Base-by-base conservation (phyloP, 2,113 vertebrate genomes). In the Thermophis baileyi region DNA sequence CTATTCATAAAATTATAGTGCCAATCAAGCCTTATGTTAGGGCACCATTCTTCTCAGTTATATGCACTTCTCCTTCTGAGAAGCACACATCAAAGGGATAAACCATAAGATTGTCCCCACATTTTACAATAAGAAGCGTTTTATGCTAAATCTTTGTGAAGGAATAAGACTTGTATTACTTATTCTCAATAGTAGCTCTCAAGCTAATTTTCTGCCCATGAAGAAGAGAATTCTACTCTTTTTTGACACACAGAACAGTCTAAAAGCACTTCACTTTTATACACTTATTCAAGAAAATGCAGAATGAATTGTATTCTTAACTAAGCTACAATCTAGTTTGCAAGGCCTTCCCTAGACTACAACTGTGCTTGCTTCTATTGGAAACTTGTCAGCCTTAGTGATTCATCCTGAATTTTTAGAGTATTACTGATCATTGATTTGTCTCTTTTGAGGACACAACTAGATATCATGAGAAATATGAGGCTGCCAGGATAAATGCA, bases 261-360 rank as follows among this genome's bases (percentile, higher is more conserved):
- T 49, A 81, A 81, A 69, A 35, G n/a, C 49, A 57, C 90, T 93
- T n/a, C 89, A 35, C 1, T 53, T 53, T 53, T 18, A 53, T 18
- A 18, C 51, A 4, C 16, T 53, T 1, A 30, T 91, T 94, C 74
- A 47, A 60, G 60, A 90, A 91, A 94, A 89, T 91, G 91, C 90
- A 40, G 18, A 69, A 0, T 85, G 96, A 94, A 91, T 69, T 88
- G 94, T 50, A 44, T 89, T 74, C 93, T 53, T 11, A 49, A 40
- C 16, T 53, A 50, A 44, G 55, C 6, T 47, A 24, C 27, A 47
- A 89, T 81, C 10, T 49, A 47, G 57, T 69, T 92, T 40, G 20
- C 25, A 87, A 16, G 4, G 50, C 51, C 49, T 91, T 6, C 9
- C 24, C 9, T 16, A 85, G 18, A 49, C 6, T 69, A 50, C 12